Percentiles rank a stretch among this genome's conserved stretches.
Evolutionary conservation across 2,888 invertebrate species (phyloP).

Genomic region (Horisme vitalbata): DNA sequence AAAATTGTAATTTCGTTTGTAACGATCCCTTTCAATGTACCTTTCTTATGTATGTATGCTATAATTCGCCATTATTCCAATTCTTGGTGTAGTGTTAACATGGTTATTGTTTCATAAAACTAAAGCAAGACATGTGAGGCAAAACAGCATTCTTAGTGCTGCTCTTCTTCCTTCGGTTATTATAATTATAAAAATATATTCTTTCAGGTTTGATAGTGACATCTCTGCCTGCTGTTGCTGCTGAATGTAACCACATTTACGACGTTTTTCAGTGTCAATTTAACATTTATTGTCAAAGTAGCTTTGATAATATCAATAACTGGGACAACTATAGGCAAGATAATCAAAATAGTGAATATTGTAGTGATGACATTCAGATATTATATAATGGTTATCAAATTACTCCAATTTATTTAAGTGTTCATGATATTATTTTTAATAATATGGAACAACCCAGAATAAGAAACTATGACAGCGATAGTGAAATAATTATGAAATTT

Average conservation of each 20-base stretch:
- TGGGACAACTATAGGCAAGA: neutral
- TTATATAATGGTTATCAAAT: neutral
- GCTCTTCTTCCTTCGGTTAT: too few species aligned
- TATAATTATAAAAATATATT: too few species aligned
- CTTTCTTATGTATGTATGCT: too few species aligned
- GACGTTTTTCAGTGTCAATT: neutral
- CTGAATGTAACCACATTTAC: neutral
- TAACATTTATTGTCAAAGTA: neutral
- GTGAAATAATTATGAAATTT: neutral
- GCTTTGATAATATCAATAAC: neutral
- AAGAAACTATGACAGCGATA: neutral
- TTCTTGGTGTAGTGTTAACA: too few species aligned
- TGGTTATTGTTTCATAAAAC: too few species aligned
- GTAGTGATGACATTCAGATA: neutral
- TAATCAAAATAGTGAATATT: neutral
- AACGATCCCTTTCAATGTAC: too few species aligned
- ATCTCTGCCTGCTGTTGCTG: neutral
- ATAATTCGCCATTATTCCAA: too few species aligned
- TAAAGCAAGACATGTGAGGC: too few species aligned
- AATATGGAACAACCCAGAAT: neutral
- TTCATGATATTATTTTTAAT: neutral
- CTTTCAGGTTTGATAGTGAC: slow-evolving; percentile 5
- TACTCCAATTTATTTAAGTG: neutral
- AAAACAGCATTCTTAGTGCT: too few species aligned
- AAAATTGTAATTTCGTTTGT: too few species aligned